Evolutionary conservation across 2,113 vertebrate species (phyloP).

Genomic region (Coptodon rendalli): DNA sequence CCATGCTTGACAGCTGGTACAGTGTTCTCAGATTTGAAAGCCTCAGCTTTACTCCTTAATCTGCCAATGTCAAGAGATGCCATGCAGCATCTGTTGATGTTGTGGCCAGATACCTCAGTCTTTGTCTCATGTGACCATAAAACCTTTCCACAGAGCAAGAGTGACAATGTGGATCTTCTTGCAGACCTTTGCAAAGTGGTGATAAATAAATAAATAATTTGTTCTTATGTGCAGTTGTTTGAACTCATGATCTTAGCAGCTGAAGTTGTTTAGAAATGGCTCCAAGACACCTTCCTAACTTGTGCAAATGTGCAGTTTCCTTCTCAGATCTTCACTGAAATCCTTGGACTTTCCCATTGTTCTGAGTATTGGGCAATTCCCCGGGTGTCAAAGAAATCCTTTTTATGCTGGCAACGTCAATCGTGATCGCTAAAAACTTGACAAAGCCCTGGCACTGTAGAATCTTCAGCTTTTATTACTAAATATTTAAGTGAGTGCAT

Average conservation of each 20-base stretch:
- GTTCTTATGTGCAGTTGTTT: neutral
- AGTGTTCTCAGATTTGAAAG: neutral
- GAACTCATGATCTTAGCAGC: neutral
- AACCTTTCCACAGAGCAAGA: neutral
- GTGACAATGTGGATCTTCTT: fast-evolving
- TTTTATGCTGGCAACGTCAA: neutral
- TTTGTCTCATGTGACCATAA: neutral
- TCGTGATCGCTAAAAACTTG: neutral
- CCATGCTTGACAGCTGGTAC: neutral
- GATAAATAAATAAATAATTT: neutral
- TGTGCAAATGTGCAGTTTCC: neutral
- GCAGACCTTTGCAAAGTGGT: neutral
- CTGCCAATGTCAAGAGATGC: fast-evolving
- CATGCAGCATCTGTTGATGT: neutral
- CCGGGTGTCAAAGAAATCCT: neutral
- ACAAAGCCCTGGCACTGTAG: neutral
- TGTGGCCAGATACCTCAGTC: neutral
- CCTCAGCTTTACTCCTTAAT: neutral
- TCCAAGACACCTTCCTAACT: neutral
- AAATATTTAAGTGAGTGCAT: neutral
- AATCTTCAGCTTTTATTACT: neutral
- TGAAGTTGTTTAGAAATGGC: neutral
- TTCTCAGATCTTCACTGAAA: neutral
- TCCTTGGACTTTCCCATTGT: neutral
- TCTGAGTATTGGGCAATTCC: neutral